Evolutionary conservation across 2,797 vertebrate species (phyloP), one percentile per base, ranked within the genome.

Genomic region (Myripristis murdjan): DNA sequence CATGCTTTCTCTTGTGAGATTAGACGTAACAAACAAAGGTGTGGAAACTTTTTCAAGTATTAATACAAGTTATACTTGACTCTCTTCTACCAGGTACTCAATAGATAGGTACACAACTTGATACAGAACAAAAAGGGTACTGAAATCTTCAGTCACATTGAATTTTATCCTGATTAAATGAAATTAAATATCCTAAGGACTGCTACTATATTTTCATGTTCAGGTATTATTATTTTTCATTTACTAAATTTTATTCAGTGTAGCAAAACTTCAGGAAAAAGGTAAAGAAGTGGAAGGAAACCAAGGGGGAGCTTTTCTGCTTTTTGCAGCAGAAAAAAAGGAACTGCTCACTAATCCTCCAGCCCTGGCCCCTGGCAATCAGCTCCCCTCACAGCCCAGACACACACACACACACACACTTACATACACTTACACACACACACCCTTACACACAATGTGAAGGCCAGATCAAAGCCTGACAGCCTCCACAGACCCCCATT

Each of bases 401-500:
- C 64, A n/a, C 81, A 86, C 75, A 82, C 35, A 46, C 35, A 52
- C 51, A 68, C 57, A 74, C 65, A 18, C 31, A 53, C 53, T 23
- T 60, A 49, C 28, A 62, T 46, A 48, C 64, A 58, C 54, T 46
- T 52, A 22, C 39, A 66, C 31, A 64, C 15, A 57, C 28, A 61
- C 48, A 48, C 43, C 67, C 60, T 44, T 43, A 62, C 35, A 81
- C 68, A 85, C 70, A 67, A 68, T 24, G 73, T 72, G 61, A 68
- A 63, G 78, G 58, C 14, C 75, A 81, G 84, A 92, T 93, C 91
- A 92, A 93, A 91, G 89, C 75, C 79, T 68, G 77, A 84, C 77
- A 84, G 63, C 48, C 76, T 77, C 57, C 58, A 23, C 64, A 81
- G 72, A 69, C 49, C 65, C 79, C 66, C 75, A 73, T 82, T 77